A percentile compares a stretch with the other conserved stretches of the same genome.
These are phyloP conservation scores for Parus major DNA, from an alignment of 2,113 vertebrate genomes.

Conservation along the genomic window DNA sequence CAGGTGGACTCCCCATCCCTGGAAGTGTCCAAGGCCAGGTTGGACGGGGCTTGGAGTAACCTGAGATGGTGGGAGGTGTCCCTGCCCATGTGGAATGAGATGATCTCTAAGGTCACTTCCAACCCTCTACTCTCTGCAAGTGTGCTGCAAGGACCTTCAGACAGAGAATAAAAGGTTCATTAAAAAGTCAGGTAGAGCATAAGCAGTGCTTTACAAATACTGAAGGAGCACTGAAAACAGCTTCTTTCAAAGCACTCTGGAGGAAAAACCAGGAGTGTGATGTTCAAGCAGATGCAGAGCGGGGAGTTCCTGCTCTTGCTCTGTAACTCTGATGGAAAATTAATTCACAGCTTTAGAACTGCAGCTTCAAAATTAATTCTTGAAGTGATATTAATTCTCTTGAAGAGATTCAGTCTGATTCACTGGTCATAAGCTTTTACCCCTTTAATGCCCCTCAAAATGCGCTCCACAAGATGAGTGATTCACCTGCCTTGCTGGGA, in stretches of 20 bases:
- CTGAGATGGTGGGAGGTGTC: neutral
- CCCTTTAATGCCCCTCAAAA: neutral
- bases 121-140: neutral
- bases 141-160: neutral
- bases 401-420: neutral
- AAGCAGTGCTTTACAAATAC: neutral
- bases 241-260: neutral
- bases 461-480: rapidly evolving
- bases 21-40: neutral
- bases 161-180: neutral
- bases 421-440: neutral
- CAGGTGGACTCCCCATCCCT: neutral
- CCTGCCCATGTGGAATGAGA: neutral
- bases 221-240: neutral
- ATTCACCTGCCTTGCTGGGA: neutral
- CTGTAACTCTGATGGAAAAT: neutral
- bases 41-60: neutral
- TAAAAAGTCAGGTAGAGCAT: rapidly evolving
- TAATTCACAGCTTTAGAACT: neutral
- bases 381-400: neutral
- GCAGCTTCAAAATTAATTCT: neutral
- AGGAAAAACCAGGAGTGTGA: neutral
- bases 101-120: neutral
- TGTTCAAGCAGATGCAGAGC: neutral
- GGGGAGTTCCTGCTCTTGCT: neutral